Base-by-base conservation (phyloP, 92 coral and sea anemone species). In the Ricordea florida region DNA sequence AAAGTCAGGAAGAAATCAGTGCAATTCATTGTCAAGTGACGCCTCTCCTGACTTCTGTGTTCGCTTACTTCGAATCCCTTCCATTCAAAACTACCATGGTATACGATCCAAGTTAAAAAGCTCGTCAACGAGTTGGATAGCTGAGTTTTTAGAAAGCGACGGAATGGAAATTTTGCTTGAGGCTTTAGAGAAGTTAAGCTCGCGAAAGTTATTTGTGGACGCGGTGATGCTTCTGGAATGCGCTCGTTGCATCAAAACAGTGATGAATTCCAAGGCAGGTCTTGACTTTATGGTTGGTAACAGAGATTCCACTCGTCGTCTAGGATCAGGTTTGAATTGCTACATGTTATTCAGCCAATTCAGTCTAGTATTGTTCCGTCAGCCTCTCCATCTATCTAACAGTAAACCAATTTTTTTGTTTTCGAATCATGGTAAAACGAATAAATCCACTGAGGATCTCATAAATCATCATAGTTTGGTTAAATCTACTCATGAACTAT, bases 151-250 rank as follows among this genome's bases (percentile, higher is more conserved):
- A 10, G 63, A 78, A 9, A 87, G 51, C 40, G 91, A 87, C 47
- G 97, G 97, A 6, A 67, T 92, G 83, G 92, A 83, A 0, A 85
- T 76, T 10, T 78, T 92, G 30, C 72, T 92, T 18, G 85, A 60
- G 37, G 80, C 97, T 35, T 69, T 92, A 41, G 94, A 92, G 35
- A 66, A 69, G 5, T 57, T 92, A 35, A 58, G 92, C 16, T 62
- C 82, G 30, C 36, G 13, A 18, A 86, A 76, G 35, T 76, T 72
- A 26, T 81, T 92, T 26, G 62, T 76, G 17, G 85, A 85, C 57
- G 76, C 97, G 2, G 85, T 69, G 11, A 78, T 85, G 42, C 90
- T 80, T n/a, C 69, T 92, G 9, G 90, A 89, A 45, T 92, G 97
- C 18, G 68, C 78, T 17, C 77, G 81, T 38, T 92, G 97, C 17